These are phyloP conservation scores for Uropsilus gracilis DNA, from an alignment of 2,113 vertebrate species.

Conservation along the genomic window DNA sequence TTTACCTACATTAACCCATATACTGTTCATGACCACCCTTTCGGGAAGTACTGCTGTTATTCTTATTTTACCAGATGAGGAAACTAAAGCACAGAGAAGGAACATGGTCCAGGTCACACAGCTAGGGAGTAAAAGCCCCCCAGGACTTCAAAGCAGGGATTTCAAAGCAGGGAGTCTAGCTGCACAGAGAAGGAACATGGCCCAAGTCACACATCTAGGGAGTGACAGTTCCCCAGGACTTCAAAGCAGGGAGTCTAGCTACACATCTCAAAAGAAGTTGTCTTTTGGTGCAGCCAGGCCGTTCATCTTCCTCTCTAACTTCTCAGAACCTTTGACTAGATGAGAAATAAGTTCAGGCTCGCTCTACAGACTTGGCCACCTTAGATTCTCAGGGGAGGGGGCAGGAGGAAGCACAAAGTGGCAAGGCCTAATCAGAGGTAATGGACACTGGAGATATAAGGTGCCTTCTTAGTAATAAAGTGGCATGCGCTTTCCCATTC, in stretches of 20 bases:
- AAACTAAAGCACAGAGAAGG: background rate
- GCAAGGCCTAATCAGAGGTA: background rate
- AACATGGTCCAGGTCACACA: background rate
- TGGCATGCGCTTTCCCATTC: background rate
- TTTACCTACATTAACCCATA: background rate
- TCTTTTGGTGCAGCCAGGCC: background rate
- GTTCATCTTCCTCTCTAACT: background rate
- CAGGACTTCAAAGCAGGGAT: too few species aligned
- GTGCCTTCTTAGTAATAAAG: background rate
- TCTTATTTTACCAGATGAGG: conserved; percentile 14
- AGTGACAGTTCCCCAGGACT: background rate
- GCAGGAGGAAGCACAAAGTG: background rate
- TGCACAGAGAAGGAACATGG: background rate
- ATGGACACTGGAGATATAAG: background rate
- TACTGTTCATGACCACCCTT: background rate
- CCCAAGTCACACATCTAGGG: background rate
- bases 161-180: background rate
- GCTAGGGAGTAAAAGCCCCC: background rate
- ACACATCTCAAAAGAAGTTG: background rate
- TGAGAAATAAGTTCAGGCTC: background rate
- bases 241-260: background rate
- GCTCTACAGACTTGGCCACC: background rate
- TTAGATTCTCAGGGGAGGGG: background rate
- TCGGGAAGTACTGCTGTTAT: background rate
- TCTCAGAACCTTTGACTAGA: background rate